Percentiles rank a stretch among this genome's conserved stretches.
phyloP scores from a whole-genome alignment of 2,888 invertebrate species.

The Zootermopsis nevadensis region DNA sequence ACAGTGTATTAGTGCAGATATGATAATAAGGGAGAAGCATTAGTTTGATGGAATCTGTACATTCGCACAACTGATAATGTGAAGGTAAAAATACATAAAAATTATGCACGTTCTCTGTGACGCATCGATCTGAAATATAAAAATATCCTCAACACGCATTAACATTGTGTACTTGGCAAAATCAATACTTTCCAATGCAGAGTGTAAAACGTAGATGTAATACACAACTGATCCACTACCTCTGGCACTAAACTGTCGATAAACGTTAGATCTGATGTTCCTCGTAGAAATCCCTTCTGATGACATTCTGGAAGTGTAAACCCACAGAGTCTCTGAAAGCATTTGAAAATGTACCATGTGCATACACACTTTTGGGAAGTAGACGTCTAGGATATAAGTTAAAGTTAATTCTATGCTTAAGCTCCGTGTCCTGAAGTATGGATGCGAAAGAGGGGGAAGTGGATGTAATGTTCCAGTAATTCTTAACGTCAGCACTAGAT shows the following conservation, averaged over 20 bases:
- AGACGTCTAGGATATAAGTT: too few species aligned
- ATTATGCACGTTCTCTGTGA: background rate
- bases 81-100: conserved; percentile 25
- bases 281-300: background rate
- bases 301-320: background rate
- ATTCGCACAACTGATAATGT: background rate
- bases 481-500: too few species aligned
- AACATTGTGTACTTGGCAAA: background rate
- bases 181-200: conserved; percentile 26
- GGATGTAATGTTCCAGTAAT: too few species aligned
- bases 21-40: conserved; percentile 13
- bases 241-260: conserved; percentile 7
- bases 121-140: conserved; percentile 1
- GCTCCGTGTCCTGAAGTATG: too few species aligned
- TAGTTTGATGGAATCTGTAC: background rate
- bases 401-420: too few species aligned
- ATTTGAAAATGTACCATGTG: too few species aligned
- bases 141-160: background rate
- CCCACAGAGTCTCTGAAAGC: too few species aligned
- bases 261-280: background rate
- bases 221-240: background rate
- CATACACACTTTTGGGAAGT: too few species aligned
- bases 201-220: conserved; percentile 8
- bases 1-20: conserved; percentile 14
- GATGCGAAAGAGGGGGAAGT: too few species aligned